phyloP scores from a whole-genome alignment of 2,797 vertebrate species.

The Cryptoblepharus egeriae region DNA sequence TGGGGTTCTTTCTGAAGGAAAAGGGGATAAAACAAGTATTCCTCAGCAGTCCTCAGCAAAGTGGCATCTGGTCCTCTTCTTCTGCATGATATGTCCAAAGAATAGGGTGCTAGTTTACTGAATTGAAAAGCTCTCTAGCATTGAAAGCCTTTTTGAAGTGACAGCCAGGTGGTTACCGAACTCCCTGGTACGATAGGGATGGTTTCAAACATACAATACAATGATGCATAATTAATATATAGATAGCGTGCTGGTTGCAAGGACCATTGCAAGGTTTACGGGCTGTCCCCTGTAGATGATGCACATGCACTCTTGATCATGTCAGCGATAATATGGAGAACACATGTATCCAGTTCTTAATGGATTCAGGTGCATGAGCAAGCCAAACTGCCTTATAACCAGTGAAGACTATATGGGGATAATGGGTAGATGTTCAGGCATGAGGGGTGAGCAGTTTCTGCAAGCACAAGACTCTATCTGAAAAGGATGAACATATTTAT shows the following conservation, averaged over 20 bases:
- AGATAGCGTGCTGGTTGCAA: slow-evolving; percentile 5
- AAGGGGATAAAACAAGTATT: background rate
- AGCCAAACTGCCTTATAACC: background rate
- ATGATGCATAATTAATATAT: background rate
- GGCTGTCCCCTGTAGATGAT: background rate
- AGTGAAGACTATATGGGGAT: background rate
- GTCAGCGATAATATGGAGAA: background rate
- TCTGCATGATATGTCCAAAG: background rate
- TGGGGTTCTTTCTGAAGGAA: background rate
- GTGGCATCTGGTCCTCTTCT: background rate
- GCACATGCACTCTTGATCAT: background rate
- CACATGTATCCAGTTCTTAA: background rate
- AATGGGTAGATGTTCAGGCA: background rate
- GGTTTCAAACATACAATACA: background rate
- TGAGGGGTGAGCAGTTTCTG: background rate
- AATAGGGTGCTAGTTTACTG: background rate
- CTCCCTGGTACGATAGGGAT: background rate
- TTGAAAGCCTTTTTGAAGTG: background rate
- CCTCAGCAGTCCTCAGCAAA: background rate
- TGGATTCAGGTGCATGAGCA: background rate
- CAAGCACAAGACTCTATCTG: background rate
- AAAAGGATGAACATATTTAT: background rate
- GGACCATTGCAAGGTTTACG: background rate
- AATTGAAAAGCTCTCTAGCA: background rate
- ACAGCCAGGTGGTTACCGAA: background rate